These are phyloP conservation scores for Poeciliopsis turneri DNA, from an alignment of 2,797 vertebrate genomes.

Conservation along the genomic window DNA sequence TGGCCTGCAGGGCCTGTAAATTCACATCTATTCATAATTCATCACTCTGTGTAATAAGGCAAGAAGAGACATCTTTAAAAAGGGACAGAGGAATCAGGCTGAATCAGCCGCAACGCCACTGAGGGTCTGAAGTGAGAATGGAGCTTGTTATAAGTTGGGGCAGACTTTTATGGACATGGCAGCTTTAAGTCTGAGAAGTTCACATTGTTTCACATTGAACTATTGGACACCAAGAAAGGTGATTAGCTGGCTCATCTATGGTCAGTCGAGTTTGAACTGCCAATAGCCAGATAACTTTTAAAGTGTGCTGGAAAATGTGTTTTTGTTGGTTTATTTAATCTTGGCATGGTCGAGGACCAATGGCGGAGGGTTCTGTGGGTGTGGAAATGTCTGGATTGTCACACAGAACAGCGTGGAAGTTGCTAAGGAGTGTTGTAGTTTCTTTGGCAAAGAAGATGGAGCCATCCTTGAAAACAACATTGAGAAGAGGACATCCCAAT, in stretches of 20 bases:
- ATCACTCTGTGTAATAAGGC: conserved; percentile 70
- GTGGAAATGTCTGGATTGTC: neutral
- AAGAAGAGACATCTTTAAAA: conserved; percentile 50
- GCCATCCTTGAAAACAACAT: neutral
- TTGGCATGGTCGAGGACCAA: neutral
- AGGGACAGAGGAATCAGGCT: conserved; percentile 40
- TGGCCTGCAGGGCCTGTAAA: conserved; percentile 51
- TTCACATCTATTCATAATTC: conserved; percentile 77
- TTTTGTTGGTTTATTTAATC: neutral
- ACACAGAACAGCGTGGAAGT: neutral
- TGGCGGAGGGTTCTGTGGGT: neutral
- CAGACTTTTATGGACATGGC: conserved; percentile 30
- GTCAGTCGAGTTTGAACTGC: conserved; percentile 36
- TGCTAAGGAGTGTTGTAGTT: neutral
- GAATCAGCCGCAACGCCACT: conserved; percentile 26
- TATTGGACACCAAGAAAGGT: conserved; percentile 31
- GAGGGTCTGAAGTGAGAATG: conserved; percentile 50
- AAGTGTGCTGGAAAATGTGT: conserved; percentile 1
- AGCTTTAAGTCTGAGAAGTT: conserved; percentile 28
- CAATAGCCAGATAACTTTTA: conserved; percentile 35
- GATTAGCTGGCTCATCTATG: conserved; percentile 42
- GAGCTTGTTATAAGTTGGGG: conserved; percentile 41
- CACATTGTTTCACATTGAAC: conserved; percentile 43
- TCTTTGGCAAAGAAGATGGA: neutral
- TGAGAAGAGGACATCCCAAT: neutral